These are phyloP conservation scores for Chydorus sphaericus DNA, from an alignment of 2,888 invertebrate species.

Conservation along the genomic window DNA sequence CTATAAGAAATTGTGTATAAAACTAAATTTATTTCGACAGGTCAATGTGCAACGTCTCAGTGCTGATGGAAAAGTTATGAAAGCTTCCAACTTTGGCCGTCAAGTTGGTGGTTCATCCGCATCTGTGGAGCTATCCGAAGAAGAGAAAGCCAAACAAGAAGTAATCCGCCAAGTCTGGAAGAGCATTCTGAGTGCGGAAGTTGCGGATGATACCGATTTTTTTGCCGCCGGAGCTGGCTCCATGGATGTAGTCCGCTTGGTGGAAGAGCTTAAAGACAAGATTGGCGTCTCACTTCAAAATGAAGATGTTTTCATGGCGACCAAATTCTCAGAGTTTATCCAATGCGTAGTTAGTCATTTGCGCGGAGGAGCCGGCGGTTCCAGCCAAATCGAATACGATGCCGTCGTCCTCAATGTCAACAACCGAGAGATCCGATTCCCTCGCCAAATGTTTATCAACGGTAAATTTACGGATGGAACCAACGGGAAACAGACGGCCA, in stretches of 20 bases:
- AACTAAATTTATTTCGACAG: constrained; percentile 29
- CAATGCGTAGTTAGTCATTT: constrained; percentile 46
- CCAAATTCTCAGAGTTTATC: constrained; percentile 69
- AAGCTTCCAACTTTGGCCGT: constrained; percentile 57
- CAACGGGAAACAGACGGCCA: constrained; percentile 39
- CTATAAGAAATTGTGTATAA: not conserved
- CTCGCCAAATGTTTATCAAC: constrained; percentile 79
- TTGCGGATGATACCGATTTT: constrained; percentile 72
- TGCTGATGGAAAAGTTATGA: constrained; percentile 64
- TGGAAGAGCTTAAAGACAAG: constrained; percentile 80
- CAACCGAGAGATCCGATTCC: constrained; percentile 68
- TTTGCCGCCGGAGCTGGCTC: constrained; percentile 91
- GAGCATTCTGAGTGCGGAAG: constrained; percentile 60
- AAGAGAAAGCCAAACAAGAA: constrained; percentile 54
- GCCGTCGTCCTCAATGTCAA: constrained; percentile 63
- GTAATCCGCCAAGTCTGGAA: constrained; percentile 59
- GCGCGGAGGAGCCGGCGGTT: constrained; percentile 41
- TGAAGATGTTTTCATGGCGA: constrained; percentile 84
- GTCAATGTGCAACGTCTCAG: constrained; percentile 62
- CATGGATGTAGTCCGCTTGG: constrained; percentile 85
- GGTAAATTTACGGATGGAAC: constrained; percentile 72
- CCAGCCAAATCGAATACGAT: constrained; percentile 44
- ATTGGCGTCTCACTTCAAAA: constrained; percentile 63
- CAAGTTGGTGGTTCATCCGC: constrained; percentile 39
- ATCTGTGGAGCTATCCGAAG: constrained; percentile 48